A percentile compares a stretch with the other conserved stretches of the same genome.
These are phyloP conservation scores for Cynodonichthys magdalenae DNA, from an alignment of 2,797 vertebrate genomes.

Conservation along the genomic window DNA sequence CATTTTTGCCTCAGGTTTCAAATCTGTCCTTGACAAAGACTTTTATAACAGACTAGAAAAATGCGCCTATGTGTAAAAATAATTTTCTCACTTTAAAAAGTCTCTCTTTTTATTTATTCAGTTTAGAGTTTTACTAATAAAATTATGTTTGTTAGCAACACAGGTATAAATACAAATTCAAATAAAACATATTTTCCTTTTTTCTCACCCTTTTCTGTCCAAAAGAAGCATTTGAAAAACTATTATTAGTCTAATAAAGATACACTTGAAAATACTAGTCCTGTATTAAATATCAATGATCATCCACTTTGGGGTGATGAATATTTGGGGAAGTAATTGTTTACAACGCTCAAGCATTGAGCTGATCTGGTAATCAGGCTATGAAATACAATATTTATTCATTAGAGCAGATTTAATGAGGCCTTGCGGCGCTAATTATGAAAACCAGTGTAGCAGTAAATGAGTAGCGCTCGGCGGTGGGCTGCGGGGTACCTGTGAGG, in stretches of 20 bases:
- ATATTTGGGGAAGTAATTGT: slow-evolving; percentile 99
- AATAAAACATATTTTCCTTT: slow-evolving; percentile 14
- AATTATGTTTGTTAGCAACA: slow-evolving; percentile 5
- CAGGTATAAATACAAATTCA: slow-evolving; percentile 14
- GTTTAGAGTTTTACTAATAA: slow-evolving; percentile 2
- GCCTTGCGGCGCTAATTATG: slow-evolving; percentile 99
- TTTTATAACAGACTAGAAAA: background rate
- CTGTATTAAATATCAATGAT: slow-evolving; percentile 88
- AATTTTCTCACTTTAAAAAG: slow-evolving; percentile 2
- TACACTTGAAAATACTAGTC: slow-evolving; percentile 87
- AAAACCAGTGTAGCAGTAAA: slow-evolving; percentile 99
- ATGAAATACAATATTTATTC: slow-evolving; percentile 99
- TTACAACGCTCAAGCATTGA: slow-evolving; percentile 99
- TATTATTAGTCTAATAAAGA: slow-evolving; percentile 88
- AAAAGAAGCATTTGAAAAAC: slow-evolving; percentile 79
- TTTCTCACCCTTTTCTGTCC: slow-evolving; percentile 7
- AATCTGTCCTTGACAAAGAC: background rate
- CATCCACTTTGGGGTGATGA: slow-evolving; percentile 94
- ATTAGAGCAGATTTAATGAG: slow-evolving; percentile 99
- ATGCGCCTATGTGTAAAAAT: background rate
- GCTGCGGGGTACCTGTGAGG: slow-evolving; percentile 95
- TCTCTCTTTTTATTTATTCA: slow-evolving; percentile 17
- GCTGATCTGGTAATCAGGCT: slow-evolving; percentile 99
- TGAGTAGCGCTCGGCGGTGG: slow-evolving; percentile 94
- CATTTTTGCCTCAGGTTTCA: background rate